Conservation (phyloP, 2,797 vertebrate genomes). For the Thaleichthys pacificus region DNA sequence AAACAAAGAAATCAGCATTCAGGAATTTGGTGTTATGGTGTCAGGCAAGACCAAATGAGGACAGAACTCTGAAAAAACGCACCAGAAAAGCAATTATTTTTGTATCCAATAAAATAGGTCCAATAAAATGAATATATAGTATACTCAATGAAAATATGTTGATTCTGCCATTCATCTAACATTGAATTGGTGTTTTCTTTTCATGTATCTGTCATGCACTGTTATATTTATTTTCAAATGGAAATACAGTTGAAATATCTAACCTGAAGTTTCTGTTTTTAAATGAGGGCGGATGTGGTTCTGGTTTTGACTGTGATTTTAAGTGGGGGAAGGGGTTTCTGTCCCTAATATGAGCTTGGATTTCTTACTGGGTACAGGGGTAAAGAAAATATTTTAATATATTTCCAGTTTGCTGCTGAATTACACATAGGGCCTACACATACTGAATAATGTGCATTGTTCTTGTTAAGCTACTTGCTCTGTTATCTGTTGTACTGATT, state of each 20-base stretch:
- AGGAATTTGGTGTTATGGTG: conserved; percentile 92
- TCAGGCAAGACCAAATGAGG: conserved; percentile 78
- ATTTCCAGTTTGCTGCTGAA: conserved; percentile 27
- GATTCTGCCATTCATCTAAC: conserved; percentile 25
- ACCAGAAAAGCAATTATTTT: conserved; percentile 13
- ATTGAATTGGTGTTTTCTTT: conserved; percentile 39
- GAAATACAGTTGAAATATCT: conserved; percentile 15
- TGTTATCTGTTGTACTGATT: conserved; percentile 29
- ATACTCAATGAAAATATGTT: not conserved
- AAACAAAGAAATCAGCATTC: conserved; percentile 94
- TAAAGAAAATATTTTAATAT: conserved; percentile 13
- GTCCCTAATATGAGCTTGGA: conserved; percentile 16
- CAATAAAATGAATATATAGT: not conserved
- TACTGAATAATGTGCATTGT: conserved; percentile 16
- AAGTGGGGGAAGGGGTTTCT: conserved; percentile 5
- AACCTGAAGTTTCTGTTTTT: conserved; percentile 21
- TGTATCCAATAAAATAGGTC: conserved; percentile 19
- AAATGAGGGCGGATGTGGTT: conserved; percentile 21
- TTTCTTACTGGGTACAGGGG: conserved; percentile 36
- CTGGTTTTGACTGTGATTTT: conserved; percentile 14
- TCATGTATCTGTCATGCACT: conserved; percentile 29
- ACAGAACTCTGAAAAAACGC: not conserved
- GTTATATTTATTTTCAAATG: conserved; percentile 57
- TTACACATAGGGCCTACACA: not conserved
- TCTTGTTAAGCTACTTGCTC: conserved; percentile 22